Percentiles rank a stretch among this genome's conserved stretches.
phyloP scores from a whole-genome alignment of 2,797 vertebrate genomes.

The Aulostomus chinensis region DNA sequence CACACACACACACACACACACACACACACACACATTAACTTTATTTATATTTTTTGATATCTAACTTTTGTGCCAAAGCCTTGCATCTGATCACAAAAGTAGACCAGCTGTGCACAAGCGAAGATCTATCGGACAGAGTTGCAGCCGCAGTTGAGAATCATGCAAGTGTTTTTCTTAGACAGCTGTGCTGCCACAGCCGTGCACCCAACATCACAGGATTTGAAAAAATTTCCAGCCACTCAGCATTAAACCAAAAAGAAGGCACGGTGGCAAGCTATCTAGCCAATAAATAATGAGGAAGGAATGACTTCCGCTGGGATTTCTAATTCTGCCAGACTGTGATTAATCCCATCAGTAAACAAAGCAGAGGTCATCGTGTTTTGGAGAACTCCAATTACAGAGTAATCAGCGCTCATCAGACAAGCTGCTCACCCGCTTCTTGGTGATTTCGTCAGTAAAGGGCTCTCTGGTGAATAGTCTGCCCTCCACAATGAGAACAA shows the following conservation, averaged over 20 bases:
- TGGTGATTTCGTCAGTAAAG: conserved; percentile 69
- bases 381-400: conserved; percentile 85
- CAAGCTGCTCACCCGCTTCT: conserved; percentile 79
- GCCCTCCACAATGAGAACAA: conserved; percentile 60
- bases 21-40: too few relatives aligned
- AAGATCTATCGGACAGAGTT: too few relatives aligned
- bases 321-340: conserved; percentile 77
- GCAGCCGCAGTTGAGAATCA: too few relatives aligned
- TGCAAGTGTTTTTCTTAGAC: too few relatives aligned
- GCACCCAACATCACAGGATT: neutral
- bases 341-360: conserved; percentile 85
- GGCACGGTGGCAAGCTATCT: conserved; percentile 10
- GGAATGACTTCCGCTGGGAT: conserved; percentile 73
- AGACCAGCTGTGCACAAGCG: too few relatives aligned
- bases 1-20: too few relatives aligned
- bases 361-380: conserved; percentile 86
- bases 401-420: conserved; percentile 83
- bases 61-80: too few relatives aligned
- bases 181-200: too few relatives aligned
- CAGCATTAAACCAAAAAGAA: conserved; percentile 10
- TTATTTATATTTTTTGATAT: too few relatives aligned
- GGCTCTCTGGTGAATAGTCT: conserved; percentile 67
- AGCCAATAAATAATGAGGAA: conserved; percentile 69
- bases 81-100: too few relatives aligned
- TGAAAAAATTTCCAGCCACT: conserved; percentile 15